phyloP scores from a whole-genome alignment of 2,113 vertebrate species.

The Paralichthys olivaceus region DNA sequence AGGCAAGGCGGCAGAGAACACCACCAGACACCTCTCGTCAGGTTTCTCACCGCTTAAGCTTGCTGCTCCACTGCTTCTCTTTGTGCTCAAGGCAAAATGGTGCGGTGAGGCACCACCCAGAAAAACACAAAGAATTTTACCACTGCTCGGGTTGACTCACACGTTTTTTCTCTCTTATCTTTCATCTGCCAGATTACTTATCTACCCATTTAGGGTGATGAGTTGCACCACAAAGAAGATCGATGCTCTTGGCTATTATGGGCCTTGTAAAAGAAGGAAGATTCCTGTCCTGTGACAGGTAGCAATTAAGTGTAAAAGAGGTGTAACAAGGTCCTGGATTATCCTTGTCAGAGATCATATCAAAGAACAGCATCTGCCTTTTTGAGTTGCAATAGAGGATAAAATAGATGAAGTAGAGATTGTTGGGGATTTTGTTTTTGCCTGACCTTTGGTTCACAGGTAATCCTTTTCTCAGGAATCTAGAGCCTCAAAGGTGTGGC shows the following conservation, averaged over 20 bases:
- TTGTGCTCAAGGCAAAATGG: conserved; percentile 49
- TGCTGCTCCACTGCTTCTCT: conserved; percentile 23
- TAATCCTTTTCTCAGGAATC: conserved; percentile 64
- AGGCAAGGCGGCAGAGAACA: conserved; percentile 16
- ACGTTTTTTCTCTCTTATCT: conserved; percentile 49
- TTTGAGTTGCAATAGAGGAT: conserved; percentile 24
- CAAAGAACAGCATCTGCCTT: conserved; percentile 41
- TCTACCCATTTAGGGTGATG: conserved; percentile 63
- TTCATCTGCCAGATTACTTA: conserved; percentile 71
- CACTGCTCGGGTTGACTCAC: conserved; percentile 43
- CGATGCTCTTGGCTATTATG: conserved; percentile 65
- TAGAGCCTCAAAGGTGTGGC: conserved; percentile 44
- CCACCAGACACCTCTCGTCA: conserved; percentile 3
- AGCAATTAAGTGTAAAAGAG: conserved; percentile 76
- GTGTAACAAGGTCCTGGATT: conserved; percentile 71
- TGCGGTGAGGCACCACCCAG: conserved; percentile 17
- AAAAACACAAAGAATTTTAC: conserved; percentile 49
- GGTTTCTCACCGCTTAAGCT: conserved; percentile 22
- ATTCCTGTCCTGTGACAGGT: conserved; percentile 76
- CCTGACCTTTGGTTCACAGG: conserved; percentile 55
- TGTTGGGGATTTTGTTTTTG: conserved; percentile 17
- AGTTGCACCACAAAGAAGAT: conserved; percentile 70
- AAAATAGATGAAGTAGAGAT: conserved; percentile 41
- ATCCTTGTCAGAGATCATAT: conserved; percentile 61
- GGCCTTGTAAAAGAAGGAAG: conserved; percentile 58